phyloP scores from a whole-genome alignment of 2,888 invertebrate genomes.

The Apantesis nais region DNA sequence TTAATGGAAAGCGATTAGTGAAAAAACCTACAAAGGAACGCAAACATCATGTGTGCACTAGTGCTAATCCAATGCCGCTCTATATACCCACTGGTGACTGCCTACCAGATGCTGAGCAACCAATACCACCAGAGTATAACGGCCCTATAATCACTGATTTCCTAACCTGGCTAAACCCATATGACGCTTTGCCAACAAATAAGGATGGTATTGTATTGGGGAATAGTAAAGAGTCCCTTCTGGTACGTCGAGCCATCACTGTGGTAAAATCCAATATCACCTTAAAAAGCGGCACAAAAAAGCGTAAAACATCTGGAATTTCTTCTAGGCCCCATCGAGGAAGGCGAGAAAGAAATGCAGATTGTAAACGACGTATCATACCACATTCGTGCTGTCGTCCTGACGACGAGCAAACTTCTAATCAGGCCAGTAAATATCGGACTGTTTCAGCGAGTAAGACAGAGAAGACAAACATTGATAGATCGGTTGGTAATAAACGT shows the following conservation, averaged over 20 bases:
- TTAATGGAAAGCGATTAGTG: conserved; percentile 88
- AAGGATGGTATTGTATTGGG: conserved; percentile 72
- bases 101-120: conserved; percentile 59
- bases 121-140: conserved; percentile 80
- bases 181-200: conserved; percentile 69
- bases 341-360: conserved; percentile 78
- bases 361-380: conserved; percentile 71
- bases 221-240: conserved; percentile 67
- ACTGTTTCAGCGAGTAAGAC: conserved; percentile 77
- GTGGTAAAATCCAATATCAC: conserved; percentile 76
- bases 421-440: conserved; percentile 68
- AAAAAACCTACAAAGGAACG: conserved; percentile 74
- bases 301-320: conserved; percentile 81
- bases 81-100: conserved; percentile 65
- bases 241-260: conserved; percentile 82
- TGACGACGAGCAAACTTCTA: conserved; percentile 60
- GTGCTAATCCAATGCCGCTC: conserved; percentile 57
- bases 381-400: conserved; percentile 78
- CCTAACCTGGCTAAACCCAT: conserved; percentile 88
- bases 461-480: conserved; percentile 73
- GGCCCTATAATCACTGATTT: conserved; percentile 90
- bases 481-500: conserved; percentile 83
- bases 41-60: conserved; percentile 68
- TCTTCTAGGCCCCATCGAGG: conserved; percentile 81
- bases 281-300: conserved; percentile 73